Evolutionary conservation across 2,113 vertebrate species (phyloP).

Genomic region (Crotalus viridis): DNA sequence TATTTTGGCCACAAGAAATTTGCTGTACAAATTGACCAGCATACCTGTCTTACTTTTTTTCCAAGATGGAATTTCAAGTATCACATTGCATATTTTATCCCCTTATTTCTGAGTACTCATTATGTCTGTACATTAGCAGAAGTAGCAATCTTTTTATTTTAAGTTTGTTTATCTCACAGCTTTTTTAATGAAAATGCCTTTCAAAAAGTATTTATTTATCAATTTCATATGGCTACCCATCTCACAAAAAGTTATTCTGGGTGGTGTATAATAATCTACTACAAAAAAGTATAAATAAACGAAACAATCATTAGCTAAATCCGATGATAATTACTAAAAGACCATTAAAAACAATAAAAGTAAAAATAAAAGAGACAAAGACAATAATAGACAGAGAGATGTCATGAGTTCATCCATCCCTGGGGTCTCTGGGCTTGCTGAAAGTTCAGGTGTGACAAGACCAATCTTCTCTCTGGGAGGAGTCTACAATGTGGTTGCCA

Average conservation of each 20-base stretch:
- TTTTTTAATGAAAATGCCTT: background rate
- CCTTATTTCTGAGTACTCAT: background rate
- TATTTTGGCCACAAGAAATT: background rate
- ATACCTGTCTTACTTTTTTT: background rate
- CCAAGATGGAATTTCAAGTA: background rate
- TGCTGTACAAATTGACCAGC: background rate
- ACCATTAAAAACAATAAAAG: background rate
- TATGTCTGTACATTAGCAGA: background rate
- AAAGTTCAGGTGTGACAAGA: background rate
- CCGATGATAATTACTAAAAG: background rate
- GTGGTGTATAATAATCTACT: background rate
- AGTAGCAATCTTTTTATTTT: background rate
- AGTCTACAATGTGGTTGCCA: background rate
- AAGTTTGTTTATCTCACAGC: background rate
- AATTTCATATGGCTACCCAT: background rate
- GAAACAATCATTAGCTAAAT: background rate
- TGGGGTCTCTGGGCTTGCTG: background rate
- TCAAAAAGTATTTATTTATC: background rate
- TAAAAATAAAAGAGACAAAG: background rate
- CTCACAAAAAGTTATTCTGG: background rate
- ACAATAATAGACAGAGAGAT: background rate
- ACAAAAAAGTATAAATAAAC: background rate
- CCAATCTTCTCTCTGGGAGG: background rate
- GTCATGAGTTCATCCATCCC: background rate
- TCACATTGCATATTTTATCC: background rate